Evolutionary conservation across 2,888 invertebrate genomes (phyloP), one percentile per base, ranked within the genome.

Genomic region (Nasonia oneida): DNA sequence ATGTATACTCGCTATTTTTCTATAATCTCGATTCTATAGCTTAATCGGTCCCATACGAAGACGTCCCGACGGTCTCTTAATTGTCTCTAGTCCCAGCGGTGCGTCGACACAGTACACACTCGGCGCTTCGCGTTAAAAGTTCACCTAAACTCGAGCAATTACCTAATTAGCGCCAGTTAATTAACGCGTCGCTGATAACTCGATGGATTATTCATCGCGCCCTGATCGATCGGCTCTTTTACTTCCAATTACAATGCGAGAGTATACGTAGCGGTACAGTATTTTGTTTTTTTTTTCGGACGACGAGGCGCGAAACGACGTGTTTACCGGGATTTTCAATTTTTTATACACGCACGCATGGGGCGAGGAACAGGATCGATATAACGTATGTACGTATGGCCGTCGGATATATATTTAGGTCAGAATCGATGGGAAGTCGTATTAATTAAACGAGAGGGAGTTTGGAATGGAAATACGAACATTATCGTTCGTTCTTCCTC

Each of bases 221-320:
- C 23, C 29, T 29, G 29, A 6, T 39, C 29, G 76, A 6, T 4
- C 39, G 50, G 37, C 50, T 71, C 39, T 81, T 81, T 73, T 57
- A 37, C 71, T 57, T 53, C 23, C 80, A 57, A 81, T 81, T 81
- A 29, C 29, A 81, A 53, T 53, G 39, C 39, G 8, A 29, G 3
- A 53, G 53, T 18, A 81, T 29, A 29, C 29, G 71, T 1, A 29
- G 29, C 29, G 29, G 29, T 29, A 29, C 29, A 29, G 29, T 29
- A 29, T 29, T 29, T 29, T 29, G 1, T 29, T 29, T 29, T 1
- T 18, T 18, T 53, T 18, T 53, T 53, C 18, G 18, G 4, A 53
- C 18, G 18, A 15, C 10, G 12, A 47, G 42, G 42, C 12, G 42
- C 12, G 12, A 47, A 47, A 2, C 42, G 42, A 2, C 12, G 12